phyloP scores from a whole-genome alignment of 2,888 invertebrate species.

The Proisotoma minuta region DNA sequence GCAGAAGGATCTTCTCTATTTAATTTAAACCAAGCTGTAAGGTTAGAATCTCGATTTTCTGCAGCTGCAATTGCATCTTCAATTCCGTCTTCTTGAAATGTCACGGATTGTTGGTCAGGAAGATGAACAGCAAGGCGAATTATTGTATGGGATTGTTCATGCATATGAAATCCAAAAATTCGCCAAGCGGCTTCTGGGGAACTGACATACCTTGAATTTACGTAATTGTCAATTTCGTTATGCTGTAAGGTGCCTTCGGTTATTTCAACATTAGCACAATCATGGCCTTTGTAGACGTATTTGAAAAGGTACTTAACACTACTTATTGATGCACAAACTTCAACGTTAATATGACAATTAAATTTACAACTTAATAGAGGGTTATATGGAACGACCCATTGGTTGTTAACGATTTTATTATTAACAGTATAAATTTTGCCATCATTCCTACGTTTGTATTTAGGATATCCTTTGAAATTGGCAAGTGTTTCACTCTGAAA shows the following conservation, averaged over 20 bases:
- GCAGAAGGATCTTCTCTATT: slow-evolving; percentile 35
- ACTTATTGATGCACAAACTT: slow-evolving; percentile 42
- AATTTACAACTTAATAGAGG: slow-evolving; percentile 48
- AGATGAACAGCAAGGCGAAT: slow-evolving; percentile 49
- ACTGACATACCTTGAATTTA: slow-evolving; percentile 49
- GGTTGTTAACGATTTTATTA: slow-evolving; percentile 47
- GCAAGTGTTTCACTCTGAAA: slow-evolving; percentile 46
- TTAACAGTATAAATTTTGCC: background rate
- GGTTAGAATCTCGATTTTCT: slow-evolving; percentile 29
- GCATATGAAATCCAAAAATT: slow-evolving; percentile 47
- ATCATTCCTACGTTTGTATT: slow-evolving; percentile 47
- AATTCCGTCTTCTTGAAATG: slow-evolving; percentile 36
- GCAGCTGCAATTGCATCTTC: slow-evolving; percentile 23
- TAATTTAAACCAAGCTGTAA: slow-evolving; percentile 46
- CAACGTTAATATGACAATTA: slow-evolving; percentile 51
- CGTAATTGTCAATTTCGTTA: slow-evolving; percentile 48
- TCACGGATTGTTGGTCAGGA: slow-evolving; percentile 43
- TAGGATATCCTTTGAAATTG: slow-evolving; percentile 49
- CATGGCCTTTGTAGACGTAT: slow-evolving; percentile 46
- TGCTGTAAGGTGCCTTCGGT: background rate
- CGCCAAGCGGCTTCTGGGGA: slow-evolving; percentile 49
- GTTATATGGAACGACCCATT: slow-evolving; percentile 51
- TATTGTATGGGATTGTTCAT: slow-evolving; percentile 49
- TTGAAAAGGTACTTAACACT: slow-evolving; percentile 46
- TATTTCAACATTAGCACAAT: slow-evolving; percentile 24